phyloP scores from a whole-genome alignment of 2,797 vertebrate species.

The Poecile montanus region DNA sequence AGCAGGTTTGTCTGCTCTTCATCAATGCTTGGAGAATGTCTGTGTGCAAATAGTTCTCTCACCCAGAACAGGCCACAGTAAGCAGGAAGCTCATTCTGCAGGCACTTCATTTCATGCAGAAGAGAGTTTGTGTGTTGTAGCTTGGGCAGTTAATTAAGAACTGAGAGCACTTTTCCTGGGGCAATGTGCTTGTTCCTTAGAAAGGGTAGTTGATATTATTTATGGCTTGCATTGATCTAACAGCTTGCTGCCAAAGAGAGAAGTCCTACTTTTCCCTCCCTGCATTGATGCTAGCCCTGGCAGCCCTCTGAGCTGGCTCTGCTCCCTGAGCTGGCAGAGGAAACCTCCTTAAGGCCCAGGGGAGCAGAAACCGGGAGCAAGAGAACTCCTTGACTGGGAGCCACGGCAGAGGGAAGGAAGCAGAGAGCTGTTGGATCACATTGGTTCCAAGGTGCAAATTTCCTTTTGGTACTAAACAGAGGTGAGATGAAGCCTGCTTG shows the following conservation, averaged over 20 bases:
- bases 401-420: background rate
- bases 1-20: background rate
- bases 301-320: background rate
- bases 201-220: background rate
- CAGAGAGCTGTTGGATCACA: background rate
- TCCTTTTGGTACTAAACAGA: background rate
- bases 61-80: background rate
- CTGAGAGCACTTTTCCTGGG: background rate
- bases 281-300: background rate
- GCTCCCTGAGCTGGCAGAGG: background rate
- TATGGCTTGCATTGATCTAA: slow-evolving; percentile 9
- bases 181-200: background rate
- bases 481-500: background rate
- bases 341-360: background rate
- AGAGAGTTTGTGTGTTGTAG: background rate
- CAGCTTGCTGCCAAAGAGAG: background rate
- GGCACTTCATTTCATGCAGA: background rate
- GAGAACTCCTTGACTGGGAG: background rate
- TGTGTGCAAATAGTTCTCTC: background rate
- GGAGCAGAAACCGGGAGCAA: background rate
- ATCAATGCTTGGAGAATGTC: fast-evolving
- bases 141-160: slow-evolving; percentile 17
- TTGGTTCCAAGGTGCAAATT: background rate
- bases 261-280: background rate
- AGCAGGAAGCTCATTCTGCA: background rate